These are phyloP conservation scores for Calidris pygmaea DNA, from an alignment of 2,113 vertebrate genomes.

Conservation along the genomic window DNA sequence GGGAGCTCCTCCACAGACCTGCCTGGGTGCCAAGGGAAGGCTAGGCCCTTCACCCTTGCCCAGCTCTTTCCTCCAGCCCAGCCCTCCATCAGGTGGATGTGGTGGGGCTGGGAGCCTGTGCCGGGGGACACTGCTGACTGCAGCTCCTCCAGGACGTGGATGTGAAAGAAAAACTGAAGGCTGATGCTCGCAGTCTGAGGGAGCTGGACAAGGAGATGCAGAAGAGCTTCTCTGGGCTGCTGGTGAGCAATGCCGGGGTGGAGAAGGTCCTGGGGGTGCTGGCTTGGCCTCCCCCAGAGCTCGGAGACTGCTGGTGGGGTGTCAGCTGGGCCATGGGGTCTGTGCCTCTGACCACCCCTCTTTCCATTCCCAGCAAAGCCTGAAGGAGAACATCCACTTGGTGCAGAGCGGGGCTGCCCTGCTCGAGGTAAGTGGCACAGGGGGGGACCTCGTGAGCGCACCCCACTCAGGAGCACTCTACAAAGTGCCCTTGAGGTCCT, in stretches of 20 bases:
- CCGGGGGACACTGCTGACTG: background rate
- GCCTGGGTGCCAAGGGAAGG: background rate
- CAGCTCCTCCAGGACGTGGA: rapidly evolving
- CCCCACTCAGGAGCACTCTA: rapidly evolving
- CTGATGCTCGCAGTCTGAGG: constrained; percentile 26
- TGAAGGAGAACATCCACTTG: constrained; percentile 58
- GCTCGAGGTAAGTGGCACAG: background rate
- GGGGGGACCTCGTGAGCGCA: background rate
- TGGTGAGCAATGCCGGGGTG: constrained; percentile 56
- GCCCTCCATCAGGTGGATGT: background rate
- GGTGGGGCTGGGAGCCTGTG: background rate
- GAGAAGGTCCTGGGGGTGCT: background rate
- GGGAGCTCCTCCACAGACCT: background rate
- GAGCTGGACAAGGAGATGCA: constrained; percentile 69
- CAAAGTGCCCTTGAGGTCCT: background rate
- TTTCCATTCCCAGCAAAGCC: constrained; percentile 49
- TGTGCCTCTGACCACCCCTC: background rate
- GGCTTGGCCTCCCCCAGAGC: background rate
- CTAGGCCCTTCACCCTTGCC: rapidly evolving
- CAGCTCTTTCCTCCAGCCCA: background rate
- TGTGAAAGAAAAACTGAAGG: background rate
- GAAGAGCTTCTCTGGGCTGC: constrained; percentile 37
- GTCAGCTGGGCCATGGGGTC: background rate
- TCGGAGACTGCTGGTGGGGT: background rate
- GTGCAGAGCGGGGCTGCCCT: constrained; percentile 2